These are phyloP conservation scores for Pyxicephalus adspersus DNA, from an alignment of 2,113 vertebrate species.

Conservation along the genomic window DNA sequence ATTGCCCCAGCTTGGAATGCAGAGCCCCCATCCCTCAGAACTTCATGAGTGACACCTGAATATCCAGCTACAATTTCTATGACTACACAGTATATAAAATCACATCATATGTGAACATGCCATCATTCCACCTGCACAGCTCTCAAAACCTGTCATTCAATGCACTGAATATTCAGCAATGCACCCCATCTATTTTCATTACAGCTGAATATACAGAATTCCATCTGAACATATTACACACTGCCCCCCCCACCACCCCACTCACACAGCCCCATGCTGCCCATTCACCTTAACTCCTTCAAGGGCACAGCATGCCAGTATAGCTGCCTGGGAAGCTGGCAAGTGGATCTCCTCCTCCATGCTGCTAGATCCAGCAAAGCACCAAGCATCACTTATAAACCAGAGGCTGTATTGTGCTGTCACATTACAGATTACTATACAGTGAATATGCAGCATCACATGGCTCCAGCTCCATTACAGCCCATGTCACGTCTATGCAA, in stretches of 20 bases:
- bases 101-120: too few species aligned
- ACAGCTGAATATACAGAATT: not conserved
- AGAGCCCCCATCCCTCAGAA: too few species aligned
- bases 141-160: too few species aligned
- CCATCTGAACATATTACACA: not conserved
- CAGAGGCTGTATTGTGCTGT: not conserved
- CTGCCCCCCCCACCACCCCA: not conserved
- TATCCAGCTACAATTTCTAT: too few species aligned
- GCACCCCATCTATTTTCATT: too few species aligned
- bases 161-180: too few species aligned
- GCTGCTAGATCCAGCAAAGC: not conserved
- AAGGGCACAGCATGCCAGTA: constrained; percentile 25
- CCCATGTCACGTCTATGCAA: not conserved
- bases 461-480: not conserved
- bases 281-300: not conserved
- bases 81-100: too few species aligned
- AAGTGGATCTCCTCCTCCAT: not conserved
- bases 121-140: too few species aligned
- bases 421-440: not conserved
- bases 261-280: not conserved
- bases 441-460: not conserved
- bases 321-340: not conserved
- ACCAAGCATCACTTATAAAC: not conserved
- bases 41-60: too few species aligned
- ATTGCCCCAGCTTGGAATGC: too few species aligned